Base-by-base conservation (phyloP, 2,888 invertebrate species). In the Protodeltote pygarga region DNA sequence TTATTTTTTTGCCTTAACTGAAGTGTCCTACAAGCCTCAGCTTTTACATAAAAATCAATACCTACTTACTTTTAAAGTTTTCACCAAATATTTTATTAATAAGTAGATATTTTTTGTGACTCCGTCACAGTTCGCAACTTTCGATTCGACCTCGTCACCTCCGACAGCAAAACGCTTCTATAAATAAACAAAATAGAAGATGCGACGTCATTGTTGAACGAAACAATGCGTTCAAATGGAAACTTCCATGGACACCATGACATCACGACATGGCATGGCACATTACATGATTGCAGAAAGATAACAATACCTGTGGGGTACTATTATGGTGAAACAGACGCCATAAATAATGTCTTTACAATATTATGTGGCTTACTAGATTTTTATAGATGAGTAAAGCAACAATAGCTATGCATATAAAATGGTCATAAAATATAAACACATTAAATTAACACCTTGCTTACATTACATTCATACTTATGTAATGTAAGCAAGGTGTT, bases 261-360 rank as follows among this genome's bases (percentile, higher is more conserved):
- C 49, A 25, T 35, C 47, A 60, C 27, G 37, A 13, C 11, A 27
- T 29, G 24, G n/a, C n/a, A 51, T 42, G 28, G 33, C n/a, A 28
- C 32, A 34, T 50, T 32, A 49, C 48, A 29, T 31, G 28, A 40
- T 17, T 10, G 25, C 35, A 25, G 45, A 63, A 59, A 48, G 29
- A 16, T 49, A 50, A 59, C 60, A 64, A 55, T 47, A 28, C 42
- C 8, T 6, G 29, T n/a, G n/a, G n/a, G n/a, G n/a, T n/a, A n/a
- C 27, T 44, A 37, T 42, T 38, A 44, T 46, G 25, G 29, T 50
- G 46, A 46, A 48, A 42, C 35, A 17, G 21, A 21, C 23, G 27
- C 38, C 38, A 14, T 42, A 37, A 48, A 42, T 37, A 16, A 9
- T 31, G 17, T 39, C 19, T 53, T 52, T 48, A 37, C 41, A 17